Evolutionary conservation across 2,113 vertebrate genomes (phyloP), one percentile per base, ranked within the genome.

Genomic region (Siniperca knerii): DNA sequence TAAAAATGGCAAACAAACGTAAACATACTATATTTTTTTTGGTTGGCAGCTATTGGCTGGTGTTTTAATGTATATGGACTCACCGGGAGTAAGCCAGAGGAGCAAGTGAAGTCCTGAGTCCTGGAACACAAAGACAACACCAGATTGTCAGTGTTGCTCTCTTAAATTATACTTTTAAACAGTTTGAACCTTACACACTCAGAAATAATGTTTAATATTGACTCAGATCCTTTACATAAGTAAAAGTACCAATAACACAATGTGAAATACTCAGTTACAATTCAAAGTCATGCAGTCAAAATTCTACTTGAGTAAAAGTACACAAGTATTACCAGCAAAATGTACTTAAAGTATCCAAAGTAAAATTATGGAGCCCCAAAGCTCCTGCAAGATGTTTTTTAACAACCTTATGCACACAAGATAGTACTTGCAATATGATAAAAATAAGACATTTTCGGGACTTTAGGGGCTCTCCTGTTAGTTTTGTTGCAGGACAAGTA

Each of bases 21-120:
- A 12, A 57, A 75, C n/a, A 64, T 4, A 18, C 1, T 8, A 23
- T 23, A 46, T 13, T 44, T 16, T 25, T 25, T 65, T 25, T 74
- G 11, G 7, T 6, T 4, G 16, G 8, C 23, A 50, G 12, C 1
- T 50, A 7, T 58, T 20, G 4, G 37, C 25, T 48, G n/a, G 2
- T 37, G 16, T 55, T 64, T 23, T 71, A 20, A 33, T n/a, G 10
- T 35, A 3, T 2, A 1, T 48, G 15, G 9, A 55, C 3, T 92
- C 70, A 96, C 96, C 42, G 55, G 92, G n/a, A 89, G 87, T 78
- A 90, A 85, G 33, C 65, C 66, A 13, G 92, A 93, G 37, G 94
- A 79, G 83, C 96, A 96, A 64, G 66, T 91, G 10, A 94, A 92
- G 46, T 95, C 95, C 40, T 92, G 90, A 60, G 86, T 88, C 74